phyloP scores from a whole-genome alignment of 2,113 vertebrate genomes.

The Ammodramus savannarum region DNA sequence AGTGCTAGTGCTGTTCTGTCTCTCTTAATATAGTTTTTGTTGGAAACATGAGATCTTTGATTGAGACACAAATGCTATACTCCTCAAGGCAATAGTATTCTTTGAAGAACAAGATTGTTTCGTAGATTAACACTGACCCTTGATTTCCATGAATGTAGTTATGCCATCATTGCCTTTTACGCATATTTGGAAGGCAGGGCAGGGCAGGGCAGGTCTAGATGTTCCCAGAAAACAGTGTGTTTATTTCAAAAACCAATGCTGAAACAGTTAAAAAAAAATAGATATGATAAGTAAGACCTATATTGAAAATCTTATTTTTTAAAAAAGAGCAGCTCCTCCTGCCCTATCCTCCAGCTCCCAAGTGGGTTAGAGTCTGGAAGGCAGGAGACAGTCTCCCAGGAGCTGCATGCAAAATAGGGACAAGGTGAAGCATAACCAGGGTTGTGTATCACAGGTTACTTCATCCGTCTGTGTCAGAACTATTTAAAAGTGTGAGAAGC shows the following conservation, averaged over 20 bases:
- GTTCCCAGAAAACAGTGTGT: background rate
- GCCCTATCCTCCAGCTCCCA: background rate
- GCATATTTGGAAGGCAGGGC: background rate
- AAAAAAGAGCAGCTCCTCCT: background rate
- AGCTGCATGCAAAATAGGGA: background rate
- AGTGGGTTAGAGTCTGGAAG: background rate
- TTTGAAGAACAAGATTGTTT: background rate
- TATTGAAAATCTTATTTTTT: background rate
- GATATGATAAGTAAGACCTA: background rate
- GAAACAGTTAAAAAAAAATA: background rate
- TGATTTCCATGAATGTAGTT: background rate
- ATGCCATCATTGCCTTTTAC: background rate
- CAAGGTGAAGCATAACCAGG: background rate
- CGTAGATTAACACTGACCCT: background rate
- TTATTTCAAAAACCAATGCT: background rate
- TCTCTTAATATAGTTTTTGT: background rate
- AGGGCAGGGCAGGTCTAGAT: background rate
- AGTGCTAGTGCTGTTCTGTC: background rate
- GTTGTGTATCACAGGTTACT: background rate
- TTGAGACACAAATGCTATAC: background rate
- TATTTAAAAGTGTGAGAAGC: background rate
- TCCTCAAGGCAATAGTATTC: background rate
- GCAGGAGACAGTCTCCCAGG: background rate
- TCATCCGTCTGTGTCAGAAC: background rate
- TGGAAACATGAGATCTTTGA: background rate